A percentile compares a stretch with the other conserved stretches of the same genome.
These are phyloP conservation scores for Sebastes paucispinis DNA, from an alignment of 2,797 vertebrate genomes.

Conservation along the genomic window DNA sequence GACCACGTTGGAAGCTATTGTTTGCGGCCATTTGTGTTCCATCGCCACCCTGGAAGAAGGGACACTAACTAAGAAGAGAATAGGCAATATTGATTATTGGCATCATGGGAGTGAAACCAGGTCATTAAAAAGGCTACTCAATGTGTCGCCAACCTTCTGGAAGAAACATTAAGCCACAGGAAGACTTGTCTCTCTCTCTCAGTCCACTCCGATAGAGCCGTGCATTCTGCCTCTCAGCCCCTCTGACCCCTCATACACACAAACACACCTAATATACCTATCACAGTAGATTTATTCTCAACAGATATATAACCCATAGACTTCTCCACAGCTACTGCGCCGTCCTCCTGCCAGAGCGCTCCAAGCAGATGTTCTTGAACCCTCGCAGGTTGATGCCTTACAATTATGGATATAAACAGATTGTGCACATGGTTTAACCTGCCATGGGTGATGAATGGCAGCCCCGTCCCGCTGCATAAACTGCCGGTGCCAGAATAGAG, in stretches of 20 bases:
- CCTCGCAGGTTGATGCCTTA: slow-evolving; percentile 60
- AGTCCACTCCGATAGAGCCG: neutral
- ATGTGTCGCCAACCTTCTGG: slow-evolving; percentile 23
- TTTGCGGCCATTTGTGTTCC: neutral
- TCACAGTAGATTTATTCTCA: slow-evolving; percentile 43
- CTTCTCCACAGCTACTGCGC: slow-evolving; percentile 21
- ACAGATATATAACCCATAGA: slow-evolving; percentile 36
- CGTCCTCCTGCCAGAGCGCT: slow-evolving; percentile 25
- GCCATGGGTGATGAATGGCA: slow-evolving; percentile 76
- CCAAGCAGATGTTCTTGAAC: slow-evolving; percentile 72
- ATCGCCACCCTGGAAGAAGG: neutral
- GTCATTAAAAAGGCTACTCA: neutral
- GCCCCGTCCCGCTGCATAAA: slow-evolving; percentile 56
- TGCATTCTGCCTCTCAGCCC: neutral
- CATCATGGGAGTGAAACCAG: neutral
- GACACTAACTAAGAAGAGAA: neutral
- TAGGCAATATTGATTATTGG: neutral
- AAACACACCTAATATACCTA: slow-evolving; percentile 47
- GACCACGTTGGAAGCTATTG: neutral
- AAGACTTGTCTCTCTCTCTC: neutral
- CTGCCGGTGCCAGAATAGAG: slow-evolving; percentile 53
- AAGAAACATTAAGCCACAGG: neutral
- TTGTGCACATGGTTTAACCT: slow-evolving; percentile 76
- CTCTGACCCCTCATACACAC: slow-evolving; percentile 19
- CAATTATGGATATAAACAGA: slow-evolving; percentile 82